Percentiles rank a stretch among this genome's conserved stretches.
Conservation (phyloP, 2,113 vertebrate genomes). For the Neotragus pygmaeus region DNA sequence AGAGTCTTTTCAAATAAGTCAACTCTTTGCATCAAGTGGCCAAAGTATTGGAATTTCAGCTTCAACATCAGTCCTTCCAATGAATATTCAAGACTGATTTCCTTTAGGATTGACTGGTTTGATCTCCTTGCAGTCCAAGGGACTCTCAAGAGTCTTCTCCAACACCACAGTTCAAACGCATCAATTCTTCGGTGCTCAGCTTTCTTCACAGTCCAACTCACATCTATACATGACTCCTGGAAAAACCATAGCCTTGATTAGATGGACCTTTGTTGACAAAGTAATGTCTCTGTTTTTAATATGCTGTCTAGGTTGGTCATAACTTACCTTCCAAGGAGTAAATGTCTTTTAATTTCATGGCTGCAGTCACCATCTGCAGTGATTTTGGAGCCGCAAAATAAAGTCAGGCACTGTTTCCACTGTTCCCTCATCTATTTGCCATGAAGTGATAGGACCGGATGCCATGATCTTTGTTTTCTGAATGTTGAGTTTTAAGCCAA, state of each 20-base stretch:
- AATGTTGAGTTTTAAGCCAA: neutral
- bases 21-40: neutral
- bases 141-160: neutral
- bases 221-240: neutral
- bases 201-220: neutral
- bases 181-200: accelerated
- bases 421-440: neutral
- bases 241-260: neutral
- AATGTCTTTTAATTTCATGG: neutral
- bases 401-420: neutral
- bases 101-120: neutral
- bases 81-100: neutral
- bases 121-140: neutral
- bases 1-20: neutral
- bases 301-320: neutral
- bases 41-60: neutral
- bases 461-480: neutral
- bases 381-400: neutral
- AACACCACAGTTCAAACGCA: neutral
- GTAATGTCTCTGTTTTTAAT: neutral
- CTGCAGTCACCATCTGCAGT: neutral
- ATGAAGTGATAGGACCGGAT: neutral
- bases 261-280: neutral
- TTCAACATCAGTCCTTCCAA: neutral
- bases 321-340: neutral